Conservation (phyloP, 2,888 invertebrate species). For the Chrysolina americana region DNA sequence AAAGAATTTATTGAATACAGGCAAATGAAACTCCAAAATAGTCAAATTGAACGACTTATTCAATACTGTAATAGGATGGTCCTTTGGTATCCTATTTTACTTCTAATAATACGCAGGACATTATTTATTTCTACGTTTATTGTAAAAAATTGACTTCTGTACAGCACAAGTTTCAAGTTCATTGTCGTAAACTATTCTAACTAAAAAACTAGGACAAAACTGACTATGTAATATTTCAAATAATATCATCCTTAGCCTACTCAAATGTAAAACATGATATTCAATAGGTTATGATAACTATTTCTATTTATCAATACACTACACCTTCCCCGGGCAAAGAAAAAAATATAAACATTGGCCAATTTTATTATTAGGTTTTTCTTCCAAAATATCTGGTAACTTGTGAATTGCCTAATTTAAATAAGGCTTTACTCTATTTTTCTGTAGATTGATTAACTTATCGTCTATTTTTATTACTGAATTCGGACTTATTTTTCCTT, state of each 20-base stretch:
- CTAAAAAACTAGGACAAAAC: too few species aligned
- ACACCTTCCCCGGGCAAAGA: slow-evolving; percentile 12
- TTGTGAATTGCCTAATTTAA: not conserved
- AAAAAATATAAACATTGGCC: not conserved
- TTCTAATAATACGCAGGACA: too few species aligned
- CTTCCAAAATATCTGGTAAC: not conserved
- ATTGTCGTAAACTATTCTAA: too few species aligned
- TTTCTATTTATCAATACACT: not conserved
- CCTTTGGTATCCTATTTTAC: too few species aligned
- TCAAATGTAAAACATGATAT: not conserved
- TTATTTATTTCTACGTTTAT: too few species aligned
- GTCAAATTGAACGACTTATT: too few species aligned
- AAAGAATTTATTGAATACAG: too few species aligned
- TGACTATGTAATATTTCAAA: too few species aligned
- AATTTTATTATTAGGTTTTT: not conserved
- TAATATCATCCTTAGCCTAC: not conserved
- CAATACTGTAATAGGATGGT: too few species aligned
- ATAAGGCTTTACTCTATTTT: not conserved
- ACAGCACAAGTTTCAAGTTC: too few species aligned
- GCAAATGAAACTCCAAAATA: too few species aligned
- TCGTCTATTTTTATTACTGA: not conserved
- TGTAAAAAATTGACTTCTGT: too few species aligned
- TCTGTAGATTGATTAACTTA: not conserved
- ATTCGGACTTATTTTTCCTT: not conserved
- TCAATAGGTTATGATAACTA: not conserved